These are phyloP conservation scores for Esperia sulphurella DNA, from an alignment of 2,888 invertebrate genomes.

Conservation along the genomic window DNA sequence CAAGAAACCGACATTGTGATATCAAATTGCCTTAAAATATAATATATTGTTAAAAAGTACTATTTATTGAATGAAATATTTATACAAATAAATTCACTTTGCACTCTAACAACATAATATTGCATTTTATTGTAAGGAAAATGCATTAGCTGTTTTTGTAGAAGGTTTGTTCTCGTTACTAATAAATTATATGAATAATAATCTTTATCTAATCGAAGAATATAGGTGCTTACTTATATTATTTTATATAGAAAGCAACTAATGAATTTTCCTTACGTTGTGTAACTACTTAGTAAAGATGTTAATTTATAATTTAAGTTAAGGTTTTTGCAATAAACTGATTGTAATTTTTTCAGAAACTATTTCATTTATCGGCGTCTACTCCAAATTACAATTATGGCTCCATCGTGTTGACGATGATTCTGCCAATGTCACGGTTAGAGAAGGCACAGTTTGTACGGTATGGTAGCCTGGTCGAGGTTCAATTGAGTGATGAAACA, in stretches of 20 bases:
- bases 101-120: neutral
- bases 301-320: conserved; percentile 1
- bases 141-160: neutral
- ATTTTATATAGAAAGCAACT: neutral
- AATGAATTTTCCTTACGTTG: neutral
- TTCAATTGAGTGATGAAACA: no score
- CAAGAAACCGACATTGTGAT: conserved; percentile 53
- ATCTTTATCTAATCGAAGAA: no score
- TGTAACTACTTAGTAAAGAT: neutral
- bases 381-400: no score
- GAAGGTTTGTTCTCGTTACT: neutral
- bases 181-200: no score
- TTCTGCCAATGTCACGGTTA: no score
- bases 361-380: neutral
- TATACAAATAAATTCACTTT: neutral
- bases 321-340: conserved; percentile 6
- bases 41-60: conserved; percentile 16
- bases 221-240: no score
- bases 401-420: no score
- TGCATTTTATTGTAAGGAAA: neutral
- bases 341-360: conserved; percentile 3
- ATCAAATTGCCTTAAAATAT: conserved; percentile 64
- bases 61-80: conserved; percentile 14
- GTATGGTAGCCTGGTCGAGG: no score
- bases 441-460: no score